A percentile compares a stretch with the other conserved stretches of the same genome.
These are phyloP conservation scores for Drosophila macrospina DNA, from an alignment of 2,888 invertebrate species.

Conservation along the genomic window DNA sequence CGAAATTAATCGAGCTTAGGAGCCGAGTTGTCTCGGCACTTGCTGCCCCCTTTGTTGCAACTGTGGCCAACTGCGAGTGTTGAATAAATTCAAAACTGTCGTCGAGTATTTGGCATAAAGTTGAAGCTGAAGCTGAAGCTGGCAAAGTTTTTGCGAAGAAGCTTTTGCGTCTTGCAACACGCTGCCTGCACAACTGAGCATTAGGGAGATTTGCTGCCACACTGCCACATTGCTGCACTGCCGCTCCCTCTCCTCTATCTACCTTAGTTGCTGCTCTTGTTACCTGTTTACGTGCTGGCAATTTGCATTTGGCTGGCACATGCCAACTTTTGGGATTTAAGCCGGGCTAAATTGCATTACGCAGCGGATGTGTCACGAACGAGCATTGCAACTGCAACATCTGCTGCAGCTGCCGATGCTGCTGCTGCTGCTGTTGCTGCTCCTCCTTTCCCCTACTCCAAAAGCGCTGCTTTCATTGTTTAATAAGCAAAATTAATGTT, in stretches of 20 bases:
- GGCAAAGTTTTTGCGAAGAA: slow-evolving; percentile 26
- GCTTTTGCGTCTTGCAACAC: slow-evolving; percentile 18
- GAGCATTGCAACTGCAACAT: slow-evolving; percentile 11
- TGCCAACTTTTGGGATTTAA: slow-evolving; percentile 46
- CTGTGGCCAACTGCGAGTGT: slow-evolving; percentile 7
- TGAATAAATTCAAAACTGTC: slow-evolving; percentile 40
- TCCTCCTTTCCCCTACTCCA: not conserved
- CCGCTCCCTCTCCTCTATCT: no score
- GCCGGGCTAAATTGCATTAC: slow-evolving; percentile 52
- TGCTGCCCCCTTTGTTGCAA: slow-evolving; percentile 20
- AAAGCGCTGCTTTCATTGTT: slow-evolving; percentile 29
- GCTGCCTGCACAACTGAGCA: slow-evolving; percentile 28
- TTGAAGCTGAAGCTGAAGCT: slow-evolving; percentile 27
- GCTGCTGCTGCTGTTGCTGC: not conserved
- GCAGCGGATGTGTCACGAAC: slow-evolving; percentile 50
- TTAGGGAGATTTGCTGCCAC: slow-evolving; percentile 16
- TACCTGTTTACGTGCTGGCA: slow-evolving; percentile 67
- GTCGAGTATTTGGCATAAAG: slow-evolving; percentile 33
- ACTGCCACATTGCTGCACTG: no score
- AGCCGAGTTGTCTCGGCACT: slow-evolving; percentile 15
- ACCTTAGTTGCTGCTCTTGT: slow-evolving; percentile 8
- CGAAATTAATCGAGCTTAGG: slow-evolving; percentile 30
- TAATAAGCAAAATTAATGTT: slow-evolving; percentile 59
- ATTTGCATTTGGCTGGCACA: slow-evolving; percentile 54
- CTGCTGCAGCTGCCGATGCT: slow-evolving; percentile 12